Evolutionary conservation across 2,113 vertebrate genomes (phyloP).

Genomic region (Rattus rattus): DNA sequence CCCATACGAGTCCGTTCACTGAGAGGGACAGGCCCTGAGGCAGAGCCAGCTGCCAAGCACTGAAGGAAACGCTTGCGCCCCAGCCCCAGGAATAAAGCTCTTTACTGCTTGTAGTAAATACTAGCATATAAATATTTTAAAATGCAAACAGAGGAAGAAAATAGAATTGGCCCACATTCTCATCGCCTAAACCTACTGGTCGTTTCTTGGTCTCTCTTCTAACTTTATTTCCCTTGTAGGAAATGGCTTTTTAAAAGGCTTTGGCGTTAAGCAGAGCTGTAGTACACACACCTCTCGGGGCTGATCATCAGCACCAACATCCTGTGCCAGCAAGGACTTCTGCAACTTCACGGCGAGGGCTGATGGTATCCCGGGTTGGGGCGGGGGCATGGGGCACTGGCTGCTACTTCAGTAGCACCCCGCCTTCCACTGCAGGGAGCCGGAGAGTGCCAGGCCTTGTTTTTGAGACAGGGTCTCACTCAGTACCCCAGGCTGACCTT

Average conservation of each 20-base stretch:
- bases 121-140: background rate
- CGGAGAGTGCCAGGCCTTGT: background rate
- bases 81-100: background rate
- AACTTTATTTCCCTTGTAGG: background rate
- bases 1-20: background rate
- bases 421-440: background rate
- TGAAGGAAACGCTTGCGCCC: background rate
- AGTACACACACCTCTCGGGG: background rate
- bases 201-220: background rate
- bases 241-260: background rate
- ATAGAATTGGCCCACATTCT: background rate
- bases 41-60: background rate
- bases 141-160: constrained; percentile 31
- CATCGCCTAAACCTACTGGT: background rate
- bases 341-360: background rate
- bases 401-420: background rate
- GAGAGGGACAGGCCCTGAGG: background rate
- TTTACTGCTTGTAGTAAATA: background rate
- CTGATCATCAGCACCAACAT: background rate
- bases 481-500: background rate
- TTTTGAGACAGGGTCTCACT: background rate
- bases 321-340: background rate
- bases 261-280: background rate
- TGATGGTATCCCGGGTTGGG: rapidly evolving
- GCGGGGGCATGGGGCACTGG: too few species aligned